phyloP scores from a whole-genome alignment of 2,888 invertebrate genomes.

The Phasia obesa region DNA sequence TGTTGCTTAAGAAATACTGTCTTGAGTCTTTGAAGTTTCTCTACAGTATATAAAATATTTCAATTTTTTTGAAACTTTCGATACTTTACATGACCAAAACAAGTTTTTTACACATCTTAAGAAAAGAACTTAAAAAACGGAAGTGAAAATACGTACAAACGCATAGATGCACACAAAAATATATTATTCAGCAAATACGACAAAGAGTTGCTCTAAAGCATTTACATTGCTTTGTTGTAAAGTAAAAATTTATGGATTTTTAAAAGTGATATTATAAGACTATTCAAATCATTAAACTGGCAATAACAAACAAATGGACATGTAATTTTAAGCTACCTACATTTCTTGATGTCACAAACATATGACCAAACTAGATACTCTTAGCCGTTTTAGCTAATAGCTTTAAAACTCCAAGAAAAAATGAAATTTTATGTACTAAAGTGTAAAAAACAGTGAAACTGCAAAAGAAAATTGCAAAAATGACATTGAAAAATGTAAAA shows the following conservation, averaged over 20 bases:
- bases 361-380: conserved; percentile 14
- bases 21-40: neutral
- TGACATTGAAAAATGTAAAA: conserved; percentile 82
- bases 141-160: conserved; percentile 8
- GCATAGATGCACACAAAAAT: neutral
- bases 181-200: neutral
- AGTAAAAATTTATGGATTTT: neutral
- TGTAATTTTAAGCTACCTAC: neutral
- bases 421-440: conserved; percentile 46
- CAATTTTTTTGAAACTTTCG: conserved; percentile 44
- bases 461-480: conserved; percentile 67
- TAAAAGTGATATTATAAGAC: neutral
- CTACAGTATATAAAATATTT: neutral
- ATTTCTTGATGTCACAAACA: conserved; percentile 17
- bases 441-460: conserved; percentile 58
- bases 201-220: neutral
- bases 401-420: neutral
- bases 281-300: neutral
- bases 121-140: conserved; percentile 34
- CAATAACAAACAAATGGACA: neutral
- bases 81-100: conserved; percentile 62
- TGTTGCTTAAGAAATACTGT: conserved; percentile 24
- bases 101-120: conserved; percentile 36
- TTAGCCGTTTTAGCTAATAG: conserved; percentile 9
- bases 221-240: neutral